Conservation (phyloP, 2,113 vertebrate genomes). For the Balaeniceps rex region DNA sequence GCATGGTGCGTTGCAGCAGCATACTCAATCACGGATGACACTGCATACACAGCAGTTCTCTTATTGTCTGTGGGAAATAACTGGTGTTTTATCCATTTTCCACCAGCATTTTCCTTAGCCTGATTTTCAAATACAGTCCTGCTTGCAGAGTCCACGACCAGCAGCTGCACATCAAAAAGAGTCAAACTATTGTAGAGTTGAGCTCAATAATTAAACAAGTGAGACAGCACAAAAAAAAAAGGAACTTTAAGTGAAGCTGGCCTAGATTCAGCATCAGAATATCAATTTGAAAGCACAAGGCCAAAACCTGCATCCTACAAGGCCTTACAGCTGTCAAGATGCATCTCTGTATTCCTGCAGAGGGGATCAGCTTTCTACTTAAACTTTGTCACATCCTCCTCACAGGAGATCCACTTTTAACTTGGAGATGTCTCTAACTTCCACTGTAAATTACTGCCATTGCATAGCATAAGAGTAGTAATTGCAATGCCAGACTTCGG, state of each 20-base stretch:
- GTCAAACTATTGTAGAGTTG: neutral
- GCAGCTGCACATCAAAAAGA: neutral
- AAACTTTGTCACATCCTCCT: neutral
- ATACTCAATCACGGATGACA: accelerated
- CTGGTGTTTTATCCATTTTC: neutral
- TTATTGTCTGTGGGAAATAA: accelerated
- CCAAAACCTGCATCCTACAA: neutral
- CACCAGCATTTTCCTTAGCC: neutral
- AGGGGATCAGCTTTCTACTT: neutral
- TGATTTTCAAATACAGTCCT: neutral
- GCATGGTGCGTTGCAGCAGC: neutral
- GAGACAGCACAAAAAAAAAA: neutral
- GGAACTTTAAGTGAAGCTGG: neutral
- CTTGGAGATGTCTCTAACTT: neutral
- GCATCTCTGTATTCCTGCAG: neutral
- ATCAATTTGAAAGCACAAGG: neutral
- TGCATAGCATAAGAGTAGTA: accelerated
- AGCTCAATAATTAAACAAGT: slow-evolving; percentile 4
- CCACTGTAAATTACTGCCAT: neutral
- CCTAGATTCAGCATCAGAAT: neutral
- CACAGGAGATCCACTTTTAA: neutral
- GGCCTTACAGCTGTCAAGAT: neutral
- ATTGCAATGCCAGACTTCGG: neutral
- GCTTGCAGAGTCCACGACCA: neutral
- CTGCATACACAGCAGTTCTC: neutral